Evolutionary conservation across 2,888 invertebrate genomes (phyloP), one percentile per base, ranked within the genome.

Genomic region (Parnassius glacialis): DNA sequence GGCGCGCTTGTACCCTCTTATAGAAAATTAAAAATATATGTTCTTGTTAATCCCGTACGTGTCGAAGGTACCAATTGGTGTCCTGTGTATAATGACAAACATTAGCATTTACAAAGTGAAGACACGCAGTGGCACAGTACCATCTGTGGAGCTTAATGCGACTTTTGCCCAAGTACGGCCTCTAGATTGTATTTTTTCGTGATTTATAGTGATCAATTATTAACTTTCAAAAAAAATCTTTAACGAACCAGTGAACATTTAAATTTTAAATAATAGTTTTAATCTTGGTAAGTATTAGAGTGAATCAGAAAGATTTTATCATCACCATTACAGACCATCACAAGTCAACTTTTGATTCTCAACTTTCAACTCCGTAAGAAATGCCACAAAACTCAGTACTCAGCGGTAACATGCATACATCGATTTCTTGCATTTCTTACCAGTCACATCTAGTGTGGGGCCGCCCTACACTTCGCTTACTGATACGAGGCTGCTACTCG

Each of bases 71-170:
- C 82, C 81, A 83, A 84, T 83, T 81, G 79, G 73, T 75, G 76
- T 76, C 74, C 70, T 72, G 74, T 61, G 74, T 79, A 75, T 83
- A 84, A 81, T 83, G 80, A 79, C 75, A 71, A 74, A 76, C 80
- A 84, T 85, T 83, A 84, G 77, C 79, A 78, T 72, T 76, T 74
- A 71, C 75, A 74, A 70, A 73, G 70, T 68, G 74, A 65, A 72
- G 72, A 71, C 74, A 71, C 66, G 70, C 69, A 61, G 70, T 66
- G 64, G 63, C 67, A 67, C 70, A 74, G 76, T 74, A 68, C 83
- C 83, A 80, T 84, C 79, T 81, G 76, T 68, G 83, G 82, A 70
- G 68, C 67, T 79, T 78, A 79, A 82, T 83, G 81, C 80, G 74
- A 74, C 78, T 78, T 80, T 75, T 77, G 75, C 70, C 83, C 78